These are phyloP conservation scores for Temnothorax longispinosus DNA, from an alignment of 1,140 invertebrate genomes.

Conservation along the genomic window DNA sequence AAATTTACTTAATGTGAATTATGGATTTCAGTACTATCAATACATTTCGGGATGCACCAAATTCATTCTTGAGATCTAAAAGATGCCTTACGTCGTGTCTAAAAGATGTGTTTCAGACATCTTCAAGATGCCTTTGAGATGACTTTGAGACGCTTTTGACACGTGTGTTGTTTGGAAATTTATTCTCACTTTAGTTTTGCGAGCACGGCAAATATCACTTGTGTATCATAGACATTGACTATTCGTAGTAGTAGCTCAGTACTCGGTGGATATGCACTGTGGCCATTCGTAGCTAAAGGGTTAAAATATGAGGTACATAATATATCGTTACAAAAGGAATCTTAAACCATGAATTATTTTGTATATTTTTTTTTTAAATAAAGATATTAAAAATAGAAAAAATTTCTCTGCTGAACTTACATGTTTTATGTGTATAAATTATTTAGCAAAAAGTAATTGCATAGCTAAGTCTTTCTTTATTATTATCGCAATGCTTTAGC, in stretches of 20 bases:
- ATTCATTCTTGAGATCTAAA: too few relatives aligned
- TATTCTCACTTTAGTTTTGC: not conserved
- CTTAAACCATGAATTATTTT: constrained; percentile 32
- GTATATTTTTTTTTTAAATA: constrained; percentile 69
- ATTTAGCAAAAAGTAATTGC: constrained; percentile 10
- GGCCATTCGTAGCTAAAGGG: constrained; percentile 8
- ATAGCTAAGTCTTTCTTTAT: not conserved
- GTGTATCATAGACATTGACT: not conserved
- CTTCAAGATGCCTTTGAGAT: not conserved
- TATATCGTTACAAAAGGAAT: constrained; percentile 44
- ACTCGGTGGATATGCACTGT: constrained; percentile 7
- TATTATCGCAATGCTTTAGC: not conserved
- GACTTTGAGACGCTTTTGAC: not conserved
- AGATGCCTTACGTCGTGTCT: too few relatives aligned
- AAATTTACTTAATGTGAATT: not conserved
- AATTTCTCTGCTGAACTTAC: constrained; percentile 4
- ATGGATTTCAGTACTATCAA: too few relatives aligned
- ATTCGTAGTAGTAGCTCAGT: not conserved
- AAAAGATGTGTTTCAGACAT: too few relatives aligned
- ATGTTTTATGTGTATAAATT: constrained; percentile 26
- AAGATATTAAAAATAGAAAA: constrained; percentile 38
- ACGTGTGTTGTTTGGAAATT: not conserved
- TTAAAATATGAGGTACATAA: constrained; percentile 21
- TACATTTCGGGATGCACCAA: too few relatives aligned
- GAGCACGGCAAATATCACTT: not conserved